Base-by-base conservation (phyloP, 2,888 invertebrate genomes). In the Hypomecis punctinalis region DNA sequence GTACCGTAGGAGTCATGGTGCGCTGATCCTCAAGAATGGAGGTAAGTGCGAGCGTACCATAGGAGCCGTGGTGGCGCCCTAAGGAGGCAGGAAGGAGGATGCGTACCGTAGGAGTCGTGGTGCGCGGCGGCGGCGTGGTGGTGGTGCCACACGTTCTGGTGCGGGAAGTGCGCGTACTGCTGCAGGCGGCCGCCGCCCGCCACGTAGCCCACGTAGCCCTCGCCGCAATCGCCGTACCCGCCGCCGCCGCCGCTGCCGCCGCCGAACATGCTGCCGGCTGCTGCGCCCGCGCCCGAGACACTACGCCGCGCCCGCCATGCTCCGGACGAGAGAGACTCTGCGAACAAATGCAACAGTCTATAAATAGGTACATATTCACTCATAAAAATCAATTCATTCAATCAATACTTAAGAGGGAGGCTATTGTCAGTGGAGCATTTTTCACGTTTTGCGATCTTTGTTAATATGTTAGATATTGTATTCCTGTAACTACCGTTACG, bases 101-200 rank as follows among this genome's bases (percentile, higher is more conserved):
- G n/a, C n/a, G n/a, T n/a, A n/a, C n/a, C n/a, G n/a, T 92, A 92
- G 0, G 85, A 67, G 73, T 92, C 92, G 71, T 91, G 91, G 75
- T 90, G 91, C 58, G 85, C 76, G 36, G 89, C 83, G 40, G 8
- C 40, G 40, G 40, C 40, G 77, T 88, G 88, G 71, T 89, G 87
- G 69, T 87, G 91, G 66, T 91, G 91, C 91, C 91, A 89, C 42
- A 88, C 90, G 82, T 88, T 89, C 86, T 92, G 91, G 76, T 89
- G 91, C 61, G 90, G 88, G 82, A 90, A 91, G 86, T 89, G 91
- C 57, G 91, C 89, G 83, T 91, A 91, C 84, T 90, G 91, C 84
- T 90, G 91, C 79, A 90, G 85, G 6, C 90, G 84, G 13, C 83
- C 81, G 67, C 84, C 82, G 71, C 86, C 84, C 48, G 80, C 81